These are phyloP conservation scores for Pherbina coryleti DNA, from an alignment of 2,888 invertebrate species.

Conservation along the genomic window DNA sequence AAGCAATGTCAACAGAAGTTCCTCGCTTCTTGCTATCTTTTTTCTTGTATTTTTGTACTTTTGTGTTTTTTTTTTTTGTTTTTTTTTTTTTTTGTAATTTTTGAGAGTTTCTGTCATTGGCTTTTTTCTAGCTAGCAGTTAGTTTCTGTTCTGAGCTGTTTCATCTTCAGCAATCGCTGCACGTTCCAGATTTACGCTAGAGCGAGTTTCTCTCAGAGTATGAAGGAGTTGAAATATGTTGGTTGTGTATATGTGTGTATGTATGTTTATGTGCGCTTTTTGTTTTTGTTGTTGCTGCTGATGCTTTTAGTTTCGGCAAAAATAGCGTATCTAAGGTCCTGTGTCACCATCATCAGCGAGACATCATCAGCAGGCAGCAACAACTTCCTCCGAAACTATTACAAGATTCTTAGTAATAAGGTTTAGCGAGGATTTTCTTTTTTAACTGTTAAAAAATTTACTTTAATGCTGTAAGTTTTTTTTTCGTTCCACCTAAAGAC, in stretches of 20 bases:
- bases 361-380: neutral
- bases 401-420: neutral
- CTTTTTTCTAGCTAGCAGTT: neutral
- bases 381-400: neutral
- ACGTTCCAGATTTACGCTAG: constrained; percentile 10
- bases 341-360: neutral
- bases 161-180: neutral
- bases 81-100: neutral
- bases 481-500: no score
- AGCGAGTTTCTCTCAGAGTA: neutral
- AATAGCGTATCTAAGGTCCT: neutral
- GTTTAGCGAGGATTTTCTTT: neutral
- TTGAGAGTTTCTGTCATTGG: neutral
- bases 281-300: neutral
- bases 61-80: neutral
- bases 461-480: neutral
- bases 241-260: neutral
- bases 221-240: neutral
- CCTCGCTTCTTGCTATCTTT: neutral
- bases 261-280: no score
- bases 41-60: neutral
- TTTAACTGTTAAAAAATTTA: neutral
- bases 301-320: neutral
- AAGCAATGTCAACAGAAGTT: neutral
- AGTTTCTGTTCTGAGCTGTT: no score